Percentiles rank a stretch among this genome's conserved stretches.
phyloP scores from a whole-genome alignment of 2,888 invertebrate species.

The Hermaeophaga mercurialis region DNA sequence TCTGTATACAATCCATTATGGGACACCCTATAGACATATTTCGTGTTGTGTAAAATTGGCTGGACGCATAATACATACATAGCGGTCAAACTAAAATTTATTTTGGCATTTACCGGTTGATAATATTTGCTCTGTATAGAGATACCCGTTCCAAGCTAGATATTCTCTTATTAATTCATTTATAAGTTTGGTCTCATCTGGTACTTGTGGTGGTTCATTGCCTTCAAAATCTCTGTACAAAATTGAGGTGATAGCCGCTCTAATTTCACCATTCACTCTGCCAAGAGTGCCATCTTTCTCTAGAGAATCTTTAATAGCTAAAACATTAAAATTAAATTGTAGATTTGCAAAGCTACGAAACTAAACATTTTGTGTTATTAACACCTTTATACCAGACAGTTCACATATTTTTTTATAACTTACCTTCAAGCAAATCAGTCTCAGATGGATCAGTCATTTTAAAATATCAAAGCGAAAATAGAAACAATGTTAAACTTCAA shows the following conservation, averaged over 20 bases:
- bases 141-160: constrained; percentile 72
- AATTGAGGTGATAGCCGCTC: constrained; percentile 55
- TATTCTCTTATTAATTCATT: constrained; percentile 73
- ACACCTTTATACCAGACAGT: too few relatives aligned
- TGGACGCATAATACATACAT: too few relatives aligned
- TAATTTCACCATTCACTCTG: constrained; percentile 54
- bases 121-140: constrained; percentile 62
- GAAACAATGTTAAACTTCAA: background rate
- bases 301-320: constrained; percentile 55
- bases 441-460: constrained; percentile 50
- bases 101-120: constrained; percentile 53
- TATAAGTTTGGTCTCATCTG: constrained; percentile 60
- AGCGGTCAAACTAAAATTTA: too few relatives aligned
- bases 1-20: too few relatives aligned
- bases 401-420: constrained; percentile 5
- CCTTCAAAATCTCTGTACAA: constrained; percentile 49
- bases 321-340: constrained; percentile 21
- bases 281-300: constrained; percentile 54
- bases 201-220: constrained; percentile 48
- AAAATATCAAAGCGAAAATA: constrained; percentile 1
- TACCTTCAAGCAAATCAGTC: constrained; percentile 52
- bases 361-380: too few relatives aligned
- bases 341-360: too few relatives aligned
- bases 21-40: too few relatives aligned
- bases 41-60: too few relatives aligned